Evolutionary conservation across 2,797 vertebrate genomes (phyloP), one percentile per base, ranked within the genome.

Genomic region (Sparus aurata): DNA sequence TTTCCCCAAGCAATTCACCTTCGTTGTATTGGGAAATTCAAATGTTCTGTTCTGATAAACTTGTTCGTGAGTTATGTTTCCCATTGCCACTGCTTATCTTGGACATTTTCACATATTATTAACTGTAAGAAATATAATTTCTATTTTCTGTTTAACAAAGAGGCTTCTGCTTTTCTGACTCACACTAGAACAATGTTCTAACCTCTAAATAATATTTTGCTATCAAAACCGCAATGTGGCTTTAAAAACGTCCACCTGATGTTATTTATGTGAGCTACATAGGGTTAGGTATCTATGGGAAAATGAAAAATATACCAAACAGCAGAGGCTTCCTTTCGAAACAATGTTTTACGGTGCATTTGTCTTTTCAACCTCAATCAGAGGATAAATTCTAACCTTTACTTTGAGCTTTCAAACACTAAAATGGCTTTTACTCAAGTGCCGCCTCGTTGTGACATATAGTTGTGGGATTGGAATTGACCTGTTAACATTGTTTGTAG

Each of bases 341-440:
- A 73, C 11, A 0, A 10, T 66, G 13, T 63, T 66, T 25, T 12
- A 30, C 8, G n/a, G 4, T 25, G 30, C 1, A 34, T 38, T 64
- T 54, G 2, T 57, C 63, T 55, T 61, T 62, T 23, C 50, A 69
- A 46, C 25, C 22, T 50, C 23, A 25, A 38, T n/a, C 12, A 4
- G 17, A 22, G 34, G 18, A 64, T 69, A 63, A 12, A 65, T 55
- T 64, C 13, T 45, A 38, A 23, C 57, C 50, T 62, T 74, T 25
- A n/a, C 23, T 22, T 69, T 50, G 41, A 68, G 38, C 41, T 59
- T 74, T 75, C 52, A 80, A 71, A 61, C 43, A 53, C 20, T 43
- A 67, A 65, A 74, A 64, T 46, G 22, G 9, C 5, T 73, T 77
- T 75, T 55, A 54, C 38, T 61, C 11, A 30, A 69, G 27, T 54